phyloP scores from a whole-genome alignment of 2,113 vertebrate genomes.

The Pimephales promelas region DNA sequence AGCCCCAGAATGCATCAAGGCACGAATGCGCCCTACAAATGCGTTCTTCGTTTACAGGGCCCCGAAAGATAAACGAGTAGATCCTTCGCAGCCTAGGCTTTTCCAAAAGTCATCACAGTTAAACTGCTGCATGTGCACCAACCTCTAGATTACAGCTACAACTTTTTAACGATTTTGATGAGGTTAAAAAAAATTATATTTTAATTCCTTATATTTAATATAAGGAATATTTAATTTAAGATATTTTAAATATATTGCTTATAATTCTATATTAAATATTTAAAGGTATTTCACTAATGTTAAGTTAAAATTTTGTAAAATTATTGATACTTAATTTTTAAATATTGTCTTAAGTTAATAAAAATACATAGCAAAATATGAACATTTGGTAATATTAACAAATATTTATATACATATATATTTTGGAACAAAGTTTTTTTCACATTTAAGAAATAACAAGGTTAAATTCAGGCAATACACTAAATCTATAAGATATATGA shows the following conservation, averaged over 20 bases:
- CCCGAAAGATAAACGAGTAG: no score
- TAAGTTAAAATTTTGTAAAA: not conserved
- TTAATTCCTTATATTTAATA: not conserved
- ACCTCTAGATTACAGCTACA: not conserved
- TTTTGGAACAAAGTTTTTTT: no score
- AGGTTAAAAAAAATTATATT: not conserved
- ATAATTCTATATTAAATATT: not conserved
- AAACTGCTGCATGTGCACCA: not conserved
- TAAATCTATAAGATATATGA: constrained; percentile 3
- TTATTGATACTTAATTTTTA: no score
- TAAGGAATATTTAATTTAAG: not conserved
- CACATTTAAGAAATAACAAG: not conserved
- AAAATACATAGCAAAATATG: no score
- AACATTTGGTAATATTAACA: not conserved
- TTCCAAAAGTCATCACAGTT: not conserved
- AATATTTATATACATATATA: not conserved
- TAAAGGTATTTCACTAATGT: not conserved
- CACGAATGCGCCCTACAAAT: no score
- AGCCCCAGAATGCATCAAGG: no score
- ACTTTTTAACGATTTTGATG: not conserved
- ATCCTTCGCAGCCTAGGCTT: no score
- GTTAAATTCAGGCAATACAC: not conserved
- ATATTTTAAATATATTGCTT: not conserved
- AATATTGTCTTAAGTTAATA: no score
- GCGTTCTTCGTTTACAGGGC: no score